Percentiles rank a stretch among this genome's conserved stretches.
These are phyloP conservation scores for Tipula helvola DNA, from an alignment of 2,888 invertebrate genomes.

Conservation along the genomic window DNA sequence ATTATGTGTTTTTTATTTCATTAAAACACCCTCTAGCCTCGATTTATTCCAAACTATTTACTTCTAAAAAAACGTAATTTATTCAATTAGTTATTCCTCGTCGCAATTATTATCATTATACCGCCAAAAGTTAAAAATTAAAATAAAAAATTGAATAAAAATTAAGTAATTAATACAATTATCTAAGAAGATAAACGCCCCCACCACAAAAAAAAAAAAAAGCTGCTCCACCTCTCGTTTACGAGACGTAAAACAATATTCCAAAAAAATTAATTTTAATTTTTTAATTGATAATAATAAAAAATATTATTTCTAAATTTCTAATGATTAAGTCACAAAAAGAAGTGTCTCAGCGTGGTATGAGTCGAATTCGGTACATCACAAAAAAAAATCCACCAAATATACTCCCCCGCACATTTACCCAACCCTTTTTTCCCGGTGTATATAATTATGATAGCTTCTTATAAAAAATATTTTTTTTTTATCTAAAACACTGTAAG, in stretches of 20 bases:
- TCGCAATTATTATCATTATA: neutral
- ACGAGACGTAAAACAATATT: neutral
- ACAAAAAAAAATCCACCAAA: neutral
- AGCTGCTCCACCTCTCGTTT: neutral
- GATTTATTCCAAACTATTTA: neutral
- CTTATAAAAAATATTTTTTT: neutral
- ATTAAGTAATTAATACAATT: neutral
- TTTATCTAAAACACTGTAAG: slow-evolving; percentile 4
- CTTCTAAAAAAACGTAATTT: neutral
- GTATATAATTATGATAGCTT: neutral
- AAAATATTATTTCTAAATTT: neutral
- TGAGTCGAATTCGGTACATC: neutral
- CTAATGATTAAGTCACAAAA: neutral
- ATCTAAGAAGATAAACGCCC: neutral
- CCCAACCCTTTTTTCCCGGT: neutral
- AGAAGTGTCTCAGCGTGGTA: neutral
- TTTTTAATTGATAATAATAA: neutral
- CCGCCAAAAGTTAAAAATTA: neutral
- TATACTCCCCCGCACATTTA: neutral
- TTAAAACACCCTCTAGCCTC: neutral
- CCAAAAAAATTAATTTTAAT: neutral
- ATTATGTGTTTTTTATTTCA: neutral
- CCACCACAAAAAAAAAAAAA: neutral
- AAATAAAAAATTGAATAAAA: neutral
- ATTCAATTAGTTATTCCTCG: neutral